A percentile compares a stretch with the other conserved stretches of the same genome.
These are phyloP conservation scores for Mesoligia furuncula DNA, from an alignment of 2,888 invertebrate species.

Conservation along the genomic window DNA sequence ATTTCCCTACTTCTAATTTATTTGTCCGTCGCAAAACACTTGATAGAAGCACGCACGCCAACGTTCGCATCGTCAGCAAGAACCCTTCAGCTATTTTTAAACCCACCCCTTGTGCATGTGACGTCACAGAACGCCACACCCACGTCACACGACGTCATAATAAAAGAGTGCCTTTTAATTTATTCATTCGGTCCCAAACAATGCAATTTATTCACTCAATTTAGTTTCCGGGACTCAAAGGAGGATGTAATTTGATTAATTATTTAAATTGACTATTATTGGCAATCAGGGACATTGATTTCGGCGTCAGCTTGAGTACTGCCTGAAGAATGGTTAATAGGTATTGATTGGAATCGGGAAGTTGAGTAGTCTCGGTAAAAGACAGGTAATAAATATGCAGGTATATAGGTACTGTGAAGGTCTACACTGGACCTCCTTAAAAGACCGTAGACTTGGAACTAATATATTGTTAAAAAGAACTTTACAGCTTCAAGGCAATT, in stretches of 20 bases:
- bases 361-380: background rate
- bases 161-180: constrained; percentile 41
- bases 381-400: too few relatives aligned
- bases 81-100: constrained; percentile 59
- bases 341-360: constrained; percentile 13
- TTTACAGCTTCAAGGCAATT: too few relatives aligned
- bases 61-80: constrained; percentile 19
- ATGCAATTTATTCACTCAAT: constrained; percentile 37
- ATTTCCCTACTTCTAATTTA: constrained; percentile 5
- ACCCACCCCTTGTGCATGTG: constrained; percentile 48
- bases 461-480: too few relatives aligned
- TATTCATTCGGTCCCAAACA: constrained; percentile 47
- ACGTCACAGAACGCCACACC: constrained; percentile 53
- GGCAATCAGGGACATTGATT: constrained; percentile 35
- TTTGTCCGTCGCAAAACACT: constrained; percentile 32
- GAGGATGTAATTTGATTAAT: constrained; percentile 25
- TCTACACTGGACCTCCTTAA: too few relatives aligned
- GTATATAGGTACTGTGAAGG: too few relatives aligned
- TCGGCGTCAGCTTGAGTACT: constrained; percentile 12
- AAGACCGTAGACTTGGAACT: too few relatives aligned
- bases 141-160: constrained; percentile 41
- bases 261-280: constrained; percentile 31
- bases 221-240: constrained; percentile 16
- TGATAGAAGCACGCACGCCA: constrained; percentile 34
- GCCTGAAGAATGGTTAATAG: background rate